These are phyloP conservation scores for Ennomos fuscantarius DNA, from an alignment of 2,888 invertebrate genomes.

Conservation along the genomic window DNA sequence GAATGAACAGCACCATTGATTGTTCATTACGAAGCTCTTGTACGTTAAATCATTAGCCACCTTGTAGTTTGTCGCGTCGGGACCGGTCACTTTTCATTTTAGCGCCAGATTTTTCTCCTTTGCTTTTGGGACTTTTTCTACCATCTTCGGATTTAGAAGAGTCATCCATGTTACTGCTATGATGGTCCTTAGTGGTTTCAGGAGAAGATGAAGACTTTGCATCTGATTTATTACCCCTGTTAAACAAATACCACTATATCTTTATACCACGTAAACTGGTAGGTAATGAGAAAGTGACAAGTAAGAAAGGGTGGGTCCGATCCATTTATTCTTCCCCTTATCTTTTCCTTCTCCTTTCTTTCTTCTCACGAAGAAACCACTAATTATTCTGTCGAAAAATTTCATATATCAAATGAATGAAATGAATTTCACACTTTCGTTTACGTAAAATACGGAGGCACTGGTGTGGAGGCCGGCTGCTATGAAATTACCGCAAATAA, in stretches of 20 bases:
- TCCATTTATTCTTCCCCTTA: no score
- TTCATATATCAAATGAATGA: no score
- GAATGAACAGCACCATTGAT: conserved; percentile 8
- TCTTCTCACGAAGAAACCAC: no score
- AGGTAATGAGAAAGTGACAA: no score
- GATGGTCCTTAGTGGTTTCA: conserved; percentile 8
- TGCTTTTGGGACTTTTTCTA: conserved; percentile 6
- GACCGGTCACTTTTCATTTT: conserved; percentile 12
- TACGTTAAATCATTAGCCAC: conserved; percentile 1
- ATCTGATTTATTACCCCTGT: conserved; percentile 37
- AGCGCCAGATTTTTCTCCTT: conserved; percentile 5
- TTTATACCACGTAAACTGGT: no score
- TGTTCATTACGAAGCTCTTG: background rate
- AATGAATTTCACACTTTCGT: no score
- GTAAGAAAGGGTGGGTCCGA: no score
- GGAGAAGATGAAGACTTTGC: conserved; percentile 19
- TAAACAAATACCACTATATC: conserved; percentile 13
- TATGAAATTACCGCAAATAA: no score
- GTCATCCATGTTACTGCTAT: background rate
- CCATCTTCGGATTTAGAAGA: conserved; percentile 2
- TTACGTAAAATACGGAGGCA: no score
- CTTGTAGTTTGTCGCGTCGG: background rate
- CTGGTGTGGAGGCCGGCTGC: no score
- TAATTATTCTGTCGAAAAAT: no score
- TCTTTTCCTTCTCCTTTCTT: no score